A percentile compares a stretch with the other conserved stretches of the same genome.
phyloP scores from a whole-genome alignment of 2,888 invertebrate species.

The Schrankia costaestrigalis region DNA sequence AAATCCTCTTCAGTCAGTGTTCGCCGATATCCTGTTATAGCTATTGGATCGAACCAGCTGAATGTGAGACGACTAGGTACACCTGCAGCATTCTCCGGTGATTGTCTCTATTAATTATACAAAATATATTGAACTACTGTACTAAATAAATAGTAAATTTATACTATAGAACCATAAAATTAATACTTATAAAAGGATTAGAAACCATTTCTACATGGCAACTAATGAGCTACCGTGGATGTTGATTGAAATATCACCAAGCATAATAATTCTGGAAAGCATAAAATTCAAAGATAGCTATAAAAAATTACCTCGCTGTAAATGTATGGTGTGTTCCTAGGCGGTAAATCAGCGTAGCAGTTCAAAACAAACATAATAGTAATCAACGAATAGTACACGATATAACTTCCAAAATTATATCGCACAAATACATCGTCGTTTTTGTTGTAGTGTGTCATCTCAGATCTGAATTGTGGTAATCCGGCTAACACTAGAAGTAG shows the following conservation, averaged over 20 bases:
- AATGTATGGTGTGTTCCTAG: constrained; percentile 84
- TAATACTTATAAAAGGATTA: too few species aligned
- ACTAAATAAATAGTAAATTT: not conserved
- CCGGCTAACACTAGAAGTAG: constrained; percentile 86
- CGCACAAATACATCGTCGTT: constrained; percentile 72
- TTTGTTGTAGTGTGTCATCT: constrained; percentile 59
- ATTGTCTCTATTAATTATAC: constrained; percentile 83
- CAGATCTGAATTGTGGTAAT: constrained; percentile 86
- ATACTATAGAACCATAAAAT: not conserved
- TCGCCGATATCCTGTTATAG: constrained; percentile 90
- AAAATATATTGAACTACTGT: not conserved
- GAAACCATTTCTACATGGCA: too few species aligned
- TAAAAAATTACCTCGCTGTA: constrained; percentile 41
- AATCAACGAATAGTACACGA: constrained; percentile 87
- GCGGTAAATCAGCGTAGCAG: constrained; percentile 87
- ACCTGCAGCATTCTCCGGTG: constrained; percentile 92
- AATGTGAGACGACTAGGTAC: constrained; percentile 92
- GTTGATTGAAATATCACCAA: not conserved
- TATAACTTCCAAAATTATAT: constrained; percentile 86
- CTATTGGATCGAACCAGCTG: constrained; percentile 93
- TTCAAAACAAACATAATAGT: constrained; percentile 86
- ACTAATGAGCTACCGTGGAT: too few species aligned
- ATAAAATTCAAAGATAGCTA: not conserved
- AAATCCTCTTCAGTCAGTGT: constrained; percentile 90
- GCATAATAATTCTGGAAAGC: not conserved